Conservation (phyloP, 2,888 invertebrate species). For the Hipparchia sbordonii region DNA sequence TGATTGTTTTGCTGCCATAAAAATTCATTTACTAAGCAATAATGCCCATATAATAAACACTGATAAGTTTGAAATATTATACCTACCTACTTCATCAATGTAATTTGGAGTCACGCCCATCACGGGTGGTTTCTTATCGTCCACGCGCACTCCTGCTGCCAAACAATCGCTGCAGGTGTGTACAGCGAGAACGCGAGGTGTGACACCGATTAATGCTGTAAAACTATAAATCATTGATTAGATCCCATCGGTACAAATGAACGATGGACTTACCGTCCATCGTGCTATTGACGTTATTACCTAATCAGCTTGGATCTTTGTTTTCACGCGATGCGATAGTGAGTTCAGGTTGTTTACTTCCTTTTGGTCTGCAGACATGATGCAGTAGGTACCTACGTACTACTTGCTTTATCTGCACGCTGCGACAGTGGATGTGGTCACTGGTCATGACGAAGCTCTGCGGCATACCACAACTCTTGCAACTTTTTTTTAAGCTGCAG, state of each 20-base stretch:
- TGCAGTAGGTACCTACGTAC: no score
- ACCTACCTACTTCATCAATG: not conserved
- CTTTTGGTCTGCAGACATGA: not conserved
- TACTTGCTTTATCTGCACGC: no score
- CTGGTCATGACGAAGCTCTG: no score
- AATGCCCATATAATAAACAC: conserved; percentile 7
- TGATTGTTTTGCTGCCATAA: not conserved
- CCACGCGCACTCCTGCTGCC: conserved; percentile 15
- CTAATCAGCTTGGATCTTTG: not conserved
- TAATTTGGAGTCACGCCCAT: conserved; percentile 19
- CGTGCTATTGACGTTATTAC: not conserved
- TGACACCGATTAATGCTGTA: not conserved
- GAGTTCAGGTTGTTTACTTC: not conserved
- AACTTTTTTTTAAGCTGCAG: no score
- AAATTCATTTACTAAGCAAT: not conserved
- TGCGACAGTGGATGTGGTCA: no score
- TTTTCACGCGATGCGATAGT: not conserved
- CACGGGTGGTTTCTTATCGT: conserved; percentile 16
- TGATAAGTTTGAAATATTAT: conserved; percentile 3
- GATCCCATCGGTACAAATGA: not conserved
- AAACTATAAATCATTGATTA: conserved; percentile 18
- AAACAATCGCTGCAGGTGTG: conserved; percentile 3
- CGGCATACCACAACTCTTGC: no score
- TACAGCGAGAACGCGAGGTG: conserved; percentile 16
- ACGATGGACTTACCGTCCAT: not conserved